Evolutionary conservation across 2,113 vertebrate genomes (phyloP).

Genomic region (Morone saxatilis): DNA sequence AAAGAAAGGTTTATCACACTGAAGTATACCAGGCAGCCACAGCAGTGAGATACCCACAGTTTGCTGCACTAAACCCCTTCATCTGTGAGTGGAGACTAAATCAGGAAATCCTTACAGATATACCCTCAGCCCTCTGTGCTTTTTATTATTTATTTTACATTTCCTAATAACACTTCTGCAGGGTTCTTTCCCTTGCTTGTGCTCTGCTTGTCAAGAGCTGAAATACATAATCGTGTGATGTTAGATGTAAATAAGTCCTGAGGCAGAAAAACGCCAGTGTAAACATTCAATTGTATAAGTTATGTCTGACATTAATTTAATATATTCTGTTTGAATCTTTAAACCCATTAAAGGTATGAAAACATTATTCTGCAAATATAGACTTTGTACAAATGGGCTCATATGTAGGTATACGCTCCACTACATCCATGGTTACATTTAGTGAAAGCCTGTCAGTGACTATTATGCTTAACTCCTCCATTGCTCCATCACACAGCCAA

Average conservation of each 20-base stretch:
- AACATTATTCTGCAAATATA: constrained; percentile 1
- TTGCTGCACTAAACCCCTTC: constrained; percentile 48
- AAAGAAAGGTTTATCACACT: constrained; percentile 61
- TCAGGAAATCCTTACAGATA: constrained; percentile 60
- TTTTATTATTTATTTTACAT: constrained; percentile 67
- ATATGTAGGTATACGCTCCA: constrained; percentile 1
- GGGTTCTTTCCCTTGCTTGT: constrained; percentile 2
- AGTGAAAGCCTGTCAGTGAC: constrained; percentile 40
- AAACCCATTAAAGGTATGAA: background rate
- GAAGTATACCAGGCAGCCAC: constrained; percentile 38
- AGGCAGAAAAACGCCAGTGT: constrained; percentile 12
- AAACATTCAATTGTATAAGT: background rate
- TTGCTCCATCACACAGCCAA: constrained; percentile 24
- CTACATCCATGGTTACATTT: constrained; percentile 17
- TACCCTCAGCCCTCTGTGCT: constrained; percentile 17
- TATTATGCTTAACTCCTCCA: constrained; percentile 34
- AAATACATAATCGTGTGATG: constrained; percentile 5
- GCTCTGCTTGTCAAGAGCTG: constrained; percentile 32
- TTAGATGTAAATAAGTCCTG: constrained; percentile 34
- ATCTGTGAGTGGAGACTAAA: constrained; percentile 47
- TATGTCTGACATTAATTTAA: background rate
- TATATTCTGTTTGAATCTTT: background rate
- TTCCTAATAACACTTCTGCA: constrained; percentile 53
- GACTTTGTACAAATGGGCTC: background rate
- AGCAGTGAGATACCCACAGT: constrained; percentile 9